Conservation (phyloP, 2,113 vertebrate genomes). For the Stomatorhinus ivindoensis region DNA sequence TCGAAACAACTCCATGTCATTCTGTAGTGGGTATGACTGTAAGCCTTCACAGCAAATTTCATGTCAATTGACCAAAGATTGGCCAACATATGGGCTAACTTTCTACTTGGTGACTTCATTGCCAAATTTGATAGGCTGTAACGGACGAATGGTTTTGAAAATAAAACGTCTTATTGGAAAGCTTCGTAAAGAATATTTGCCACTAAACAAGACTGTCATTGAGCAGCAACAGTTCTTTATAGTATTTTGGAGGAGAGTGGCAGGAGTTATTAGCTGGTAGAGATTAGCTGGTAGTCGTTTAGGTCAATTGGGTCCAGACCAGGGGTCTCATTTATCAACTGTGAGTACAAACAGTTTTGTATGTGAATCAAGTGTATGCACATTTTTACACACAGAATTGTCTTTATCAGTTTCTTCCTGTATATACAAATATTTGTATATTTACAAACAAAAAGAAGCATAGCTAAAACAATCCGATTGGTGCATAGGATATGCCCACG, state of each 20-base stretch:
- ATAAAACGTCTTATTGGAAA: neutral
- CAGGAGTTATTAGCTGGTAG: too few species aligned
- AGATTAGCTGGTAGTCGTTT: neutral
- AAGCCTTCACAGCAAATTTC: neutral
- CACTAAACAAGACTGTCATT: neutral
- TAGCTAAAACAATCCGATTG: too few species aligned
- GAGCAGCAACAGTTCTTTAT: neutral
- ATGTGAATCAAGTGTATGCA: too few species aligned
- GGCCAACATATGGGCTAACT: neutral
- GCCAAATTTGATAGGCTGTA: neutral
- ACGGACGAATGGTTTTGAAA: neutral
- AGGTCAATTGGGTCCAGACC: neutral
- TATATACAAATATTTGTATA: too few species aligned
- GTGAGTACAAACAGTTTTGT: neutral
- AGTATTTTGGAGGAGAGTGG: neutral
- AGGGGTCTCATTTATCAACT: neutral
- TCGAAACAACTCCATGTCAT: neutral
- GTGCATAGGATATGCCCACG: too few species aligned
- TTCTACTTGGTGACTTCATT: neutral
- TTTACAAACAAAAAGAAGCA: too few species aligned
- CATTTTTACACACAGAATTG: too few species aligned
- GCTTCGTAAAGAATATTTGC: neutral
- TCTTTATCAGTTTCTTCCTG: too few species aligned
- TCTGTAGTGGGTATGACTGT: neutral
- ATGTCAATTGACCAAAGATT: neutral